Conservation (phyloP, 30 jellyfish, hydroid and myxozoan genomes). For the Phacellophora camtschatica region DNA sequence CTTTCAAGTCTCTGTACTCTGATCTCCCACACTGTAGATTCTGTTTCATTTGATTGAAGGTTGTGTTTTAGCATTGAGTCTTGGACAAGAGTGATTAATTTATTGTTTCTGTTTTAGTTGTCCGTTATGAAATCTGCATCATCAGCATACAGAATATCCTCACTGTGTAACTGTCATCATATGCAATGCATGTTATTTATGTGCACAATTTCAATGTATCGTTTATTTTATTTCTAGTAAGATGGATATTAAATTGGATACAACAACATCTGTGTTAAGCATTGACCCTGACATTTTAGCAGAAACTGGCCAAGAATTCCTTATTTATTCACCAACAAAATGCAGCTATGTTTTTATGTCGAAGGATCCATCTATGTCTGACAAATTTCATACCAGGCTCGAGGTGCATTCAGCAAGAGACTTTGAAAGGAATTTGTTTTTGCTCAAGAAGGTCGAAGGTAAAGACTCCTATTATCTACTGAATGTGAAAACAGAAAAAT, state of each 20-base stretch:
- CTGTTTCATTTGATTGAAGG: too few relatives aligned
- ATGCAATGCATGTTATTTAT: too few relatives aligned
- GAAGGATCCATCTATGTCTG: constrained; percentile 54
- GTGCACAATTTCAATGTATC: too few relatives aligned
- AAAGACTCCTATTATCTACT: constrained; percentile 2
- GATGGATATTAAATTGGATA: background rate
- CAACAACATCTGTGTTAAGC: background rate
- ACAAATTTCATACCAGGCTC: constrained; percentile 38
- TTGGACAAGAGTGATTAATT: too few relatives aligned
- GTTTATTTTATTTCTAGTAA: too few relatives aligned
- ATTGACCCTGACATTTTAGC: constrained; percentile 32
- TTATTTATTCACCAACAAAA: constrained; percentile 31
- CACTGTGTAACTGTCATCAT: too few relatives aligned
- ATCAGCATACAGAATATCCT: too few relatives aligned
- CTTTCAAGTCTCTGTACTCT: too few relatives aligned
- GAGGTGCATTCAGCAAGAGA: constrained; percentile 26
- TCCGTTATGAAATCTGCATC: too few relatives aligned
- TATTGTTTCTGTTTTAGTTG: too few relatives aligned
- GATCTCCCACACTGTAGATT: too few relatives aligned
- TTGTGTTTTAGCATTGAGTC: too few relatives aligned
- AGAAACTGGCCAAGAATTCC: constrained; percentile 30
- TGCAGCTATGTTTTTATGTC: constrained; percentile 36
- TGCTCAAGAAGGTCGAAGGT: constrained; percentile 14
- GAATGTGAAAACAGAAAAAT: constrained; percentile 42
- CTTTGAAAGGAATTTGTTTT: constrained; percentile 37